Conservation (phyloP, 1,140 invertebrate species). For the Drosophila parabipectinata region DNA sequence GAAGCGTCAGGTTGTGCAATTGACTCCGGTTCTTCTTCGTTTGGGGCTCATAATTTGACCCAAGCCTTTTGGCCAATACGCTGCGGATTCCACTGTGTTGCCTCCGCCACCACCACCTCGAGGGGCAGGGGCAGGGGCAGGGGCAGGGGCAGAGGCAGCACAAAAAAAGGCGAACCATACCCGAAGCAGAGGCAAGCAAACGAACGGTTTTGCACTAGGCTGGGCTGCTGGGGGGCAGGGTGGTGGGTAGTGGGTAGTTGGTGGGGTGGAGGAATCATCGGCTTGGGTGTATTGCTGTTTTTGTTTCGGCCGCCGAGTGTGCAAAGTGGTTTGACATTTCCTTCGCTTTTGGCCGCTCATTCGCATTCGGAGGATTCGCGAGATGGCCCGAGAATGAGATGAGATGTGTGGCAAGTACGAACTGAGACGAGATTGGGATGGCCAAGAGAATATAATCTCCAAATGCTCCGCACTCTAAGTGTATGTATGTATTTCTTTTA, state of each 20-base stretch:
- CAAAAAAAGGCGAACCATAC: constrained; percentile 21
- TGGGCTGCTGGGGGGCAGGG: constrained; percentile 8
- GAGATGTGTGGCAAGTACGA: neutral
- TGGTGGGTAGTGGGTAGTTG: neutral
- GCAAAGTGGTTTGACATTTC: constrained; percentile 81
- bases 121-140: too few relatives aligned
- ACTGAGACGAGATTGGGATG: constrained; percentile 3
- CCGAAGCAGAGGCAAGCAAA: constrained; percentile 28
- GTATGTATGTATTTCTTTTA: constrained; percentile 80
- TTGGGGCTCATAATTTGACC: constrained; percentile 69
- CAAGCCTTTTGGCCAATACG: constrained; percentile 60
- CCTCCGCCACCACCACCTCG: neutral
- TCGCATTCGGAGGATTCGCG: constrained; percentile 48
- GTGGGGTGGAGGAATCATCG: constrained; percentile 2
- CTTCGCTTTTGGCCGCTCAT: constrained; percentile 73
- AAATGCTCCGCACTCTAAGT: neutral
- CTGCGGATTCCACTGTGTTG: constrained; percentile 60
- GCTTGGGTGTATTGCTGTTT: constrained; percentile 35
- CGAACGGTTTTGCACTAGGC: constrained; percentile 48
- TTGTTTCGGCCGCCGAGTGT: constrained; percentile 54
- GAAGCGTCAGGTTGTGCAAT: constrained; percentile 65
- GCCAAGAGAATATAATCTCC: constrained; percentile 16
- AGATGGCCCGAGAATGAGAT: constrained; percentile 15
- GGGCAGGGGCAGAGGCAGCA: constrained; percentile 17
- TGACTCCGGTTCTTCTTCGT: constrained; percentile 50